Percentiles rank a stretch among this genome's conserved stretches.
phyloP scores from a whole-genome alignment of 2,797 vertebrate species.

The Acanthurus leucopareius region DNA sequence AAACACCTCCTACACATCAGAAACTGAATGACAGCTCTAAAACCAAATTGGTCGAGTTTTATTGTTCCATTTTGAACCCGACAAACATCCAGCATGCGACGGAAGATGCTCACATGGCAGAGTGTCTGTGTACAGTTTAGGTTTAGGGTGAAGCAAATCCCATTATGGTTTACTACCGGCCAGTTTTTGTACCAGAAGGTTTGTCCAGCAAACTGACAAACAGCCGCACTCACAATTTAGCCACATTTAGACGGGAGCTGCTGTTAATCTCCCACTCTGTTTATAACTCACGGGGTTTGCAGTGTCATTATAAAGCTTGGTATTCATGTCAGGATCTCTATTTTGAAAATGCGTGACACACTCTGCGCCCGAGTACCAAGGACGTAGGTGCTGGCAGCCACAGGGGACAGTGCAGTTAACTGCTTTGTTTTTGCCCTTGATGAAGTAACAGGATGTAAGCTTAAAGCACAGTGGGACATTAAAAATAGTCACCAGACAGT shows the following conservation, averaged over 20 bases:
- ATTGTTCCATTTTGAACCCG: constrained; percentile 27
- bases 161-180: constrained; percentile 19
- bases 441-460: constrained; percentile 62
- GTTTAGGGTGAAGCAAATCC: constrained; percentile 29
- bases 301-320: constrained; percentile 73
- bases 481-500: constrained; percentile 17
- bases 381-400: constrained; percentile 75
- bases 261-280: constrained; percentile 52
- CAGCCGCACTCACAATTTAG: constrained; percentile 13
- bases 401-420: constrained; percentile 71
- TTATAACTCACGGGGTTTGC: constrained; percentile 65
- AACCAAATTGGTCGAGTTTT: constrained; percentile 14
- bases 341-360: constrained; percentile 81
- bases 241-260: constrained; percentile 41
- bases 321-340: constrained; percentile 77
- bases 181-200: constrained; percentile 13
- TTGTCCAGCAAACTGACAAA: constrained; percentile 13
- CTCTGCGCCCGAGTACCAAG: constrained; percentile 69
- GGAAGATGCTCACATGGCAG: neutral
- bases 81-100: constrained; percentile 3
- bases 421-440: constrained; percentile 75
- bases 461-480: constrained; percentile 40
- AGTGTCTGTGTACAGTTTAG: constrained; percentile 1
- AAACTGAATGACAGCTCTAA: constrained; percentile 29
- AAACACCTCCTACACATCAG: constrained; percentile 26